A percentile compares a stretch with the other conserved stretches of the same genome.
phyloP scores from a whole-genome alignment of 2,113 vertebrate species.

The Phylloscopus trochiloides region DNA sequence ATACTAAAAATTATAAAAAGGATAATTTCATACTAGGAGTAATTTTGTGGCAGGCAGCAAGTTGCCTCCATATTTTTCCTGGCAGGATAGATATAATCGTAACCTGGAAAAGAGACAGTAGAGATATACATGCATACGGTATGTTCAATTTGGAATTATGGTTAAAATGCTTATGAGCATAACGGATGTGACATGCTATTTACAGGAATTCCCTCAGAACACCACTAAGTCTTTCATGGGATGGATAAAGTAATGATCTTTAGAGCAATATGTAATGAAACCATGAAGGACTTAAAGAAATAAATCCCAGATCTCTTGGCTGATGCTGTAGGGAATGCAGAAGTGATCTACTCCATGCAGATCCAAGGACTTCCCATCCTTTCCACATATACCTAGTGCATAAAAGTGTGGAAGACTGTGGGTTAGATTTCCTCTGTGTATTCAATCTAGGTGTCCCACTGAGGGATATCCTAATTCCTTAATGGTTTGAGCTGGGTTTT shows the following conservation, averaged over 20 bases:
- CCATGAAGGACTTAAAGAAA: neutral
- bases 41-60: neutral
- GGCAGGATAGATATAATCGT: neutral
- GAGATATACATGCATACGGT: neutral
- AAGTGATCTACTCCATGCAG: neutral
- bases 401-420: neutral
- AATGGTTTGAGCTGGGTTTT: neutral
- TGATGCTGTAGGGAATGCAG: neutral
- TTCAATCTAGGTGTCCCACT: neutral
- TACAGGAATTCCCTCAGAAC: neutral
- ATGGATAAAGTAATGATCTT: neutral
- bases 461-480: neutral
- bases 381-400: neutral
- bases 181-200: neutral
- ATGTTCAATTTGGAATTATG: neutral
- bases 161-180: neutral
- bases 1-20: neutral
- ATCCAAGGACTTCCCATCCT: neutral
- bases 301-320: neutral
- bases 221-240: neutral
- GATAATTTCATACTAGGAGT: neutral
- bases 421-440: neutral
- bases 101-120: neutral
- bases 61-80: neutral
- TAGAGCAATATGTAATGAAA: neutral